Evolutionary conservation across 2,113 vertebrate species (phyloP).

Genomic region (Calidris pygmaea): DNA sequence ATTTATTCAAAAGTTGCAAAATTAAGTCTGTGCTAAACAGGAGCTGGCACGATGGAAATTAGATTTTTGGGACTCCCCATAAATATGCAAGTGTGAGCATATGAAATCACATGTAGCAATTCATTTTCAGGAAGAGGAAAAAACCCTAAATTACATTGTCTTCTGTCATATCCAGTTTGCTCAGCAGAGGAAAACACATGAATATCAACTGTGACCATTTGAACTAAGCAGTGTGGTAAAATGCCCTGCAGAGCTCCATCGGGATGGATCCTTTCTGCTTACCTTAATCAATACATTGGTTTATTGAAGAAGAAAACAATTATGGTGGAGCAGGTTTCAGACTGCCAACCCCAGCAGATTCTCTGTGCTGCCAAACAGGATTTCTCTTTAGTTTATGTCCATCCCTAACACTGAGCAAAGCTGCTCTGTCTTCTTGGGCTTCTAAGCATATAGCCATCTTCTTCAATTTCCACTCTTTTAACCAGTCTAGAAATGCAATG

Average conservation of each 20-base stretch:
- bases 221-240: conserved; percentile 33
- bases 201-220: conserved; percentile 15
- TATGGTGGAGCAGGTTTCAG: not conserved
- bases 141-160: not conserved
- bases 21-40: conserved; percentile 37
- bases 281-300: conserved; percentile 43
- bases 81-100: not conserved
- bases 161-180: conserved; percentile 34
- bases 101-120: not conserved
- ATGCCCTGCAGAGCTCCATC: conserved; percentile 27
- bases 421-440: not conserved
- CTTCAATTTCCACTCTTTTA: not conserved
- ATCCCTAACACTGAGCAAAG: not conserved
- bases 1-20: conserved; percentile 25
- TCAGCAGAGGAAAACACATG: conserved; percentile 36
- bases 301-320: conserved; percentile 35
- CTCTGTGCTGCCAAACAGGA: not conserved
- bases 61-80: not conserved
- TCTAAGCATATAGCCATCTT: not conserved
- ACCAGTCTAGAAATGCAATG: not conserved
- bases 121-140: conserved; percentile 21
- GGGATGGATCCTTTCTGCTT: conserved; percentile 50
- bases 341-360: conserved; percentile 16
- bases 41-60: conserved; percentile 20
- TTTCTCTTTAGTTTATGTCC: not conserved